These are phyloP conservation scores for Vultur gryphus DNA, from an alignment of 2,797 vertebrate genomes.

Conservation along the genomic window DNA sequence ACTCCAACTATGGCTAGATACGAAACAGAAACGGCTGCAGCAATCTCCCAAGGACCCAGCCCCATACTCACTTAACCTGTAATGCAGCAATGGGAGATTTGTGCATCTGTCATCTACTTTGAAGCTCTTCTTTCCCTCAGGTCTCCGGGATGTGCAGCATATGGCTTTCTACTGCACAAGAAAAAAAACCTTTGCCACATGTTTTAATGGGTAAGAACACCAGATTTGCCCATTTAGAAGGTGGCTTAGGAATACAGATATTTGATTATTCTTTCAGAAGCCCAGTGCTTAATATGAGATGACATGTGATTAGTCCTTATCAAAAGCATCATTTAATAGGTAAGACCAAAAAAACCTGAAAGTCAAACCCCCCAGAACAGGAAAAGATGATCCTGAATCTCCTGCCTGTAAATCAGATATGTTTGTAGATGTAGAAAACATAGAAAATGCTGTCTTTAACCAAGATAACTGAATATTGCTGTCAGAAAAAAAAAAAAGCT, in stretches of 20 bases:
- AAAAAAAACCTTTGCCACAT: background rate
- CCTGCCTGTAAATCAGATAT: background rate
- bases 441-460: background rate
- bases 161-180: background rate
- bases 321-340: background rate
- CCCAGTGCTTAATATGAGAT: background rate
- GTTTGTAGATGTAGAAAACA: background rate
- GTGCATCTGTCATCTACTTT: background rate
- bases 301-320: background rate
- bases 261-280: background rate
- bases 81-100: background rate
- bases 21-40: background rate
- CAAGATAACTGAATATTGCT: background rate
- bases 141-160: background rate
- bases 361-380: background rate
- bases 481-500: background rate
- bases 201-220: background rate
- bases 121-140: background rate
- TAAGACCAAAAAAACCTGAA: background rate
- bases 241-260: background rate
- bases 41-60: background rate
- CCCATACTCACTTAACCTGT: background rate
- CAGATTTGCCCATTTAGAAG: background rate
- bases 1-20: background rate
- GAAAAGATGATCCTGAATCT: background rate